Evolutionary conservation across 2,113 vertebrate genomes (phyloP).

Genomic region (Gobiocypris rarus): DNA sequence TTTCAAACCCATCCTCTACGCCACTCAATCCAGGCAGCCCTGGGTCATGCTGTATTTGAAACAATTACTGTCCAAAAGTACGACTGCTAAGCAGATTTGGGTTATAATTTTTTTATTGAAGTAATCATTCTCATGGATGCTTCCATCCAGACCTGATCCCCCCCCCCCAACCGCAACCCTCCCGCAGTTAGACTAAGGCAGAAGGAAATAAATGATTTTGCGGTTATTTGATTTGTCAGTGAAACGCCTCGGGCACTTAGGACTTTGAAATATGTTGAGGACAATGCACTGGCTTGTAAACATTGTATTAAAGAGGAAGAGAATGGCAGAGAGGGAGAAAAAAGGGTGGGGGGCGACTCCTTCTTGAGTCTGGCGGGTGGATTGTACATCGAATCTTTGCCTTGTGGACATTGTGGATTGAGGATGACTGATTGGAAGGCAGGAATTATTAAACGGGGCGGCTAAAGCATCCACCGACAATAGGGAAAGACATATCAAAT

Average conservation of each 20-base stretch:
- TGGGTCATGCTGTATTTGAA: constrained; percentile 84
- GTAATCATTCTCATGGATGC: constrained; percentile 86
- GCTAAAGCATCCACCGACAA: constrained; percentile 86
- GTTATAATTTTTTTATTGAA: constrained; percentile 88
- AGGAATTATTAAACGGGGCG: constrained; percentile 86
- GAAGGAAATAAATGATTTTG: constrained; percentile 87
- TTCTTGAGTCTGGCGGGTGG: constrained; percentile 42
- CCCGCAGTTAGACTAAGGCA: constrained; percentile 76
- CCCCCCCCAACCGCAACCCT: background rate
- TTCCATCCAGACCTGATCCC: constrained; percentile 63
- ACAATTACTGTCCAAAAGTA: constrained; percentile 84
- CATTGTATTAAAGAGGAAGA: constrained; percentile 65
- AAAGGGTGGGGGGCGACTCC: constrained; percentile 32
- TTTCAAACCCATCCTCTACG: constrained; percentile 64
- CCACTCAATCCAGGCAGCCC: constrained; percentile 68
- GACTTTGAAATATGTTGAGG: constrained; percentile 86
- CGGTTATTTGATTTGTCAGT: constrained; percentile 90
- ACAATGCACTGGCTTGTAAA: constrained; percentile 69
- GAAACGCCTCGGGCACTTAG: constrained; percentile 83
- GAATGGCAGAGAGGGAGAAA: constrained; percentile 45
- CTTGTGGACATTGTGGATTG: constrained; percentile 68
- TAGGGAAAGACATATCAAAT: constrained; percentile 88
- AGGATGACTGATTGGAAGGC: constrained; percentile 88
- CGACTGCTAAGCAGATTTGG: constrained; percentile 75
- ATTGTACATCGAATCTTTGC: constrained; percentile 56